Percentiles rank a stretch among this genome's conserved stretches.
These are phyloP conservation scores for Labeo catla DNA, from an alignment of 2,113 vertebrate genomes.

Conservation along the genomic window DNA sequence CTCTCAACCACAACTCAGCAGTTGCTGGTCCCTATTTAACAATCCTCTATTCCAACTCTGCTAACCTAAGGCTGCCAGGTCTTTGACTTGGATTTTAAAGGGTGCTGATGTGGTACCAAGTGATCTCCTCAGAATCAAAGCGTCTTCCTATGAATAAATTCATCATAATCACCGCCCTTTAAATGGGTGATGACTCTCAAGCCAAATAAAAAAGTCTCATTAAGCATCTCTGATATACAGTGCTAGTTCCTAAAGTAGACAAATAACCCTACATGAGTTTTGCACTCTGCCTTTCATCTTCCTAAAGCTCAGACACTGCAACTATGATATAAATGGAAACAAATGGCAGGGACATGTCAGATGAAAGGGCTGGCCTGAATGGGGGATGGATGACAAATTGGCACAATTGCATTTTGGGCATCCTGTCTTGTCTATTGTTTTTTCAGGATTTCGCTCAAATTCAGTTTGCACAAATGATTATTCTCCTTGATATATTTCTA, in stretches of 20 bases:
- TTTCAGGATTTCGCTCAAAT: neutral
- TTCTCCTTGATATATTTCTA: neutral
- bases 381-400: conserved; percentile 16
- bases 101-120: neutral
- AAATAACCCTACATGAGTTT: neutral
- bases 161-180: neutral
- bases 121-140: neutral
- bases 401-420: conserved; percentile 1
- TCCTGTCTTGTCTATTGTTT: conserved; percentile 13
- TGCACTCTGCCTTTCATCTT: conserved; percentile 24
- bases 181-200: neutral
- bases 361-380: neutral
- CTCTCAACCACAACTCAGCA: neutral
- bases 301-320: neutral
- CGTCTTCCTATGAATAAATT: neutral
- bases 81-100: conserved; percentile 13
- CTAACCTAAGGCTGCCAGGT: neutral
- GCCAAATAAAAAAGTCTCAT: conserved; percentile 17
- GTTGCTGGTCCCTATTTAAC: neutral
- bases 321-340: conserved; percentile 25
- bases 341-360: neutral
- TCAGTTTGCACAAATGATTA: conserved; percentile 1
- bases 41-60: neutral
- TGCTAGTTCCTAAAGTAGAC: conserved; percentile 2
- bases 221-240: neutral